Base-by-base conservation (phyloP, 2,113 vertebrate genomes). In the Crotalus viridis region DNA sequence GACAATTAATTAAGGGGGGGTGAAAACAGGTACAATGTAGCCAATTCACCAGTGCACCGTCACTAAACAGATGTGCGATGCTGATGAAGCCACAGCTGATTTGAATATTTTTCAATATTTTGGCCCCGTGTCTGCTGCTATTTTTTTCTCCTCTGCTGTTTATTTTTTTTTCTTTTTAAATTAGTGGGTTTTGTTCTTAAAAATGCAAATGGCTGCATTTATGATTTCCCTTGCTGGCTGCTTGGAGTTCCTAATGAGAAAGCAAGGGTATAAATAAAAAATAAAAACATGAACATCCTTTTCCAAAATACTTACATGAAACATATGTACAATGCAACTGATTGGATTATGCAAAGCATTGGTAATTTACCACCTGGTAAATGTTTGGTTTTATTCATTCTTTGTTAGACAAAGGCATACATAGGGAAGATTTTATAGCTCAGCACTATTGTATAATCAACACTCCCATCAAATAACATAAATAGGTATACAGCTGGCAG, bases 51-150 rank as follows among this genome's bases (percentile, higher is more conserved):
- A 95, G 92, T 94, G 3, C 51, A 96, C 89, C 92, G 33, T n/a
- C 93, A 28, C 39, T 92, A 89, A 89, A 13, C 59, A 90, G 19
- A 26, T 87, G 92, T 95, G 57, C 74, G 95, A 96, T 90, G 61
- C 8, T 52, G 95, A 93, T 85, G 43, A 92, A 85, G 69, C 93
- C 87, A 89, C 54, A 92, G 55, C 90, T 94, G 69, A 26, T 86
- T 48, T 86, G 28, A 55, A 92, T 92, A 39, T 91, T 96, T 96
- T 91, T 93, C 90, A 39, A 90, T 64, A 90, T 91, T 21, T 59
- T 93, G 91, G 81, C 3, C 93, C 95, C 24, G 55, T 22, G 10
- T 90, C 10, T 28, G 88, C 93, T 17, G 7, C 51, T 55, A n/a
- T 88, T 55, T 54, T 54, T 33, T 52, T 13, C 89, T 81, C 33